Evolutionary conservation across 2,888 invertebrate genomes (phyloP).

Genomic region (Incurvaria masculella): DNA sequence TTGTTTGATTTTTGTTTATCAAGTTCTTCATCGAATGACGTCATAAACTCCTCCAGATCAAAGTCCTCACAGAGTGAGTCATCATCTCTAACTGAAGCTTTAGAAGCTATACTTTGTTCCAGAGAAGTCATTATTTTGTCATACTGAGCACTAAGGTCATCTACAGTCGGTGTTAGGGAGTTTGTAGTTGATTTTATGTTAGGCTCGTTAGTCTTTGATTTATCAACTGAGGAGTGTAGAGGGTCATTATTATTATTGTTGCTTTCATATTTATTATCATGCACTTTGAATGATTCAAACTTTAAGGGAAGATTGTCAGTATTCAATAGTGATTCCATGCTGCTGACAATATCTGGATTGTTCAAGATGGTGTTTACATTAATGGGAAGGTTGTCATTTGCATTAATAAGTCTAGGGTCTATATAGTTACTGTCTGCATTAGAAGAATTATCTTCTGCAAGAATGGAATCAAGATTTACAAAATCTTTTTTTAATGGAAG

Average conservation of each 20-base stretch:
- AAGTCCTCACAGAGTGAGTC: conserved; percentile 61
- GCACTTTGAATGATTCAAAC: conserved; percentile 42
- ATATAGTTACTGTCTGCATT: conserved; percentile 52
- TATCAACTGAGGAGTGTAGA: conserved; percentile 10
- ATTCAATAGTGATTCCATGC: conserved; percentile 49
- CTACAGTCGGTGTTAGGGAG: conserved; percentile 29
- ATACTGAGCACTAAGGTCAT: conserved; percentile 47
- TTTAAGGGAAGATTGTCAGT: conserved; percentile 50
- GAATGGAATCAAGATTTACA: conserved; percentile 48
- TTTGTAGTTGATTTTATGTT: conserved; percentile 8
- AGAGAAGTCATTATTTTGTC: conserved; percentile 52
- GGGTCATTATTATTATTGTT: conserved; percentile 22
- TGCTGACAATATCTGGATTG: conserved; percentile 51
- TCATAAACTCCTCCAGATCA: conserved; percentile 63
- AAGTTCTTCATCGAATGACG: conserved; percentile 63
- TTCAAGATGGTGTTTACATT: conserved; percentile 50
- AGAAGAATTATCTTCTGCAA: conserved; percentile 40
- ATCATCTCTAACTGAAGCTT: conserved; percentile 45
- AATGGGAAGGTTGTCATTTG: conserved; percentile 66
- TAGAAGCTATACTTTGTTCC: conserved; percentile 47
- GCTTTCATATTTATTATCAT: conserved; percentile 15
- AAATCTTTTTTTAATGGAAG: conserved; percentile 31
- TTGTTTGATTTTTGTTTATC: conserved; percentile 38
- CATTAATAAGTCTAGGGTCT: conserved; percentile 63
- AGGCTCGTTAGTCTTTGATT: not conserved